Evolutionary conservation across 2,113 vertebrate genomes (phyloP).

Genomic region (Gobiocypris rarus): DNA sequence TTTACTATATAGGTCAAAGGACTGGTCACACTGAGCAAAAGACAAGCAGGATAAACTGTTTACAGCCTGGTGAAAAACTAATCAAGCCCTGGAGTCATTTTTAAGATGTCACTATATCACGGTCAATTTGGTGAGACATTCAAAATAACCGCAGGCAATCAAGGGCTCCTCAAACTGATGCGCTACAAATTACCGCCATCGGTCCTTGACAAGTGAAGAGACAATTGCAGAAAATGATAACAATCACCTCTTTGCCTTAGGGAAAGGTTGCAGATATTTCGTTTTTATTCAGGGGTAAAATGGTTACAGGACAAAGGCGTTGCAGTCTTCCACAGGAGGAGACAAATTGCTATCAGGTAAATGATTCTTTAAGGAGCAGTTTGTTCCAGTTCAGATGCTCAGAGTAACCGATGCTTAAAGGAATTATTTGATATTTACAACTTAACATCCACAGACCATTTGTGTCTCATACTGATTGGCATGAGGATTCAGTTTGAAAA

Average conservation of each 20-base stretch:
- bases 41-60: background rate
- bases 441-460: no score
- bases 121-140: background rate
- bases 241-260: background rate
- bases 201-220: background rate
- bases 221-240: conserved; percentile 27
- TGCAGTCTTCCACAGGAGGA: background rate
- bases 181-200: background rate
- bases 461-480: background rate
- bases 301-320: background rate
- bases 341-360: conserved; percentile 12
- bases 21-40: background rate
- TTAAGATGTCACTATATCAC: background rate
- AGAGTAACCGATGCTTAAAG: background rate
- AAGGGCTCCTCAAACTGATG: background rate
- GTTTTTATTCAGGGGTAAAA: conserved; percentile 24
- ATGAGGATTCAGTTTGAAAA: background rate
- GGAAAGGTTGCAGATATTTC: background rate
- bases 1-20: background rate
- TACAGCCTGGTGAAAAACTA: background rate
- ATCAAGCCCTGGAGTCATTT: background rate
- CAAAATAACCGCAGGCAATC: background rate
- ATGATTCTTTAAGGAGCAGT: background rate
- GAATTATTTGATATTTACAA: background rate
- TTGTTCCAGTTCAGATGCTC: background rate